Evolutionary conservation across 2,888 invertebrate genomes (phyloP), one percentile per base, ranked within the genome.

Genomic region (Drosophila diplacantha): DNA sequence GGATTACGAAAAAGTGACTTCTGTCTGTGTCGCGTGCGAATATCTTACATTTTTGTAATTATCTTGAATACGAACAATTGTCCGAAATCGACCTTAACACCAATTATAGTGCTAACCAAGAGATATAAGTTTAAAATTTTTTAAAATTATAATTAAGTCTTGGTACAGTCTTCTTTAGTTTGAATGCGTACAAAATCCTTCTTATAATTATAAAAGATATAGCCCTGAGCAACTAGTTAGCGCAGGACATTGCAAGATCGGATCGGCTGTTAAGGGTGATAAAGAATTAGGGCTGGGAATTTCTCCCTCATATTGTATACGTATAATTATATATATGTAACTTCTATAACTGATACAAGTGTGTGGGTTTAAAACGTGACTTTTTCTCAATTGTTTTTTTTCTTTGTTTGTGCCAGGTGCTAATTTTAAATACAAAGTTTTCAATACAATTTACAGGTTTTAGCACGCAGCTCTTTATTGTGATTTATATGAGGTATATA

Each of bases 361-460:
- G 38, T 24, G 37, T 8, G 38, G 34, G 52, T 37, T 43, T 32
- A 35, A 59, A 66, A 66, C 66, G 67, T 66, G 24, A 54, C 38
- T 46, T 47, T 41, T 56, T 62, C 50, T 60, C 14, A 8, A 6
- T 24, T 18, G 55, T 31, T 47, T 37, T n/a, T 41, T 22, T 9
- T 31, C 9, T 31, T 35, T 41, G 14, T 47, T 47, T 47, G 58
- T 70, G 57, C 61, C 51, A 66, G 59, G 51, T 47, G 58, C 55
- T 60, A 64, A 77, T 62, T 55, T 43, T 7, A 72, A 72, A 64
- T 7, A 39, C 29, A 53, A 49, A 56, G 5, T 58, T 60, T 70
- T 24, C 32, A 63, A 39, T 32, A 39, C 56, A 69, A 49, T 54
- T 67, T 44, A 52, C 55, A 29, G 63, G 50, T 72, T 74, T 66